Conservation (phyloP, 2,888 invertebrate genomes). For the Meiosimyza decipiens region DNA sequence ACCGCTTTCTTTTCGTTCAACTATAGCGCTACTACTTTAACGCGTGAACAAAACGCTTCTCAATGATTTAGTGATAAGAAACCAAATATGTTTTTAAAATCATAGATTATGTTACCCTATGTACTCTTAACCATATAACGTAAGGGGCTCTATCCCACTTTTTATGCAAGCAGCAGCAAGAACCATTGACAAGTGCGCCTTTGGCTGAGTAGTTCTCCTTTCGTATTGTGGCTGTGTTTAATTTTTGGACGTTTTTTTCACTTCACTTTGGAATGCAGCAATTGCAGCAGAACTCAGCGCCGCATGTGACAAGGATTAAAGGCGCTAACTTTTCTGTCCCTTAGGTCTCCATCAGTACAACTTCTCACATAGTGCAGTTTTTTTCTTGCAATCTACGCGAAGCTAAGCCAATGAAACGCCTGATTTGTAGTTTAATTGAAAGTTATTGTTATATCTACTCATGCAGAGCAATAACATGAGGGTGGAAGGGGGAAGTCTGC, state of each 20-base stretch:
- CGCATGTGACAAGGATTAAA: constrained; percentile 31
- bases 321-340: not conserved
- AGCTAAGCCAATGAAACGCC: constrained; percentile 14
- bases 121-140: not conserved
- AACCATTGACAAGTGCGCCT: constrained; percentile 11
- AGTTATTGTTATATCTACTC: constrained; percentile 29
- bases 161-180: not conserved
- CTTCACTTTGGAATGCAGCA: constrained; percentile 28
- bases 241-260: constrained; percentile 17
- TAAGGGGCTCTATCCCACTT: not conserved
- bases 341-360: not conserved
- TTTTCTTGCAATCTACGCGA: not conserved
- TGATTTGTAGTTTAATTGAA: constrained; percentile 34
- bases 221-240: not conserved
- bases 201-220: not conserved
- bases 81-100: too few relatives aligned
- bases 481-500: not conserved
- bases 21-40: too few relatives aligned
- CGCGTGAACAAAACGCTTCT: too few relatives aligned
- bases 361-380: not conserved
- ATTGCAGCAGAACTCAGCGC: constrained; percentile 4
- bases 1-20: too few relatives aligned
- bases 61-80: too few relatives aligned
- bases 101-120: too few relatives aligned
- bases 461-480: not conserved